Conservation (phyloP, 2,888 invertebrate species). For the Venustoraphidia nigricollis region DNA sequence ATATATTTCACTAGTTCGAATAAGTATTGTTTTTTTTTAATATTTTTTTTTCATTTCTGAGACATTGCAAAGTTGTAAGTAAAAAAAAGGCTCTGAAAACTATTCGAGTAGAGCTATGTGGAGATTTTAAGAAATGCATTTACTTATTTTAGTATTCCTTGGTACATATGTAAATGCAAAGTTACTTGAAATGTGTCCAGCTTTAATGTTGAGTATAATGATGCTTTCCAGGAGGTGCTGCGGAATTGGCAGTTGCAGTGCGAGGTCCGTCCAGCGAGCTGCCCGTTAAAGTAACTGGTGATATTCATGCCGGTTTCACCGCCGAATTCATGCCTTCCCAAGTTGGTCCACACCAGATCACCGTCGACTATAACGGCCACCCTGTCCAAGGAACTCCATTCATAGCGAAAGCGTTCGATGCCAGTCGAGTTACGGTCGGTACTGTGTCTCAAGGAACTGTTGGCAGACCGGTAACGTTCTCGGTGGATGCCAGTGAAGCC, state of each 20-base stretch:
- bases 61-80: too few species aligned
- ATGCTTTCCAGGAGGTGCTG: conserved; percentile 44
- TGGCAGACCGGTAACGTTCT: conserved; percentile 84
- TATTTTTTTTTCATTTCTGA: too few species aligned
- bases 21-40: too few species aligned
- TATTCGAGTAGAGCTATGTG: too few species aligned
- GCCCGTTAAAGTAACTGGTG: conserved; percentile 79
- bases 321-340: conserved; percentile 84
- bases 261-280: conserved; percentile 74
- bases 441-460: conserved; percentile 68
- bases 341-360: conserved; percentile 86
- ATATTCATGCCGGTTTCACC: conserved; percentile 72
- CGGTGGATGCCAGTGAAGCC: conserved; percentile 90
- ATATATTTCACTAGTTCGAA: conserved; percentile 17
- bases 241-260: conserved; percentile 79
- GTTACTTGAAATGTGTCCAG: too few species aligned
- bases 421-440: conserved; percentile 65
- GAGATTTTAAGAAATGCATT: too few species aligned
- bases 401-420: conserved; percentile 85
- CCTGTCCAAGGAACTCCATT: conserved; percentile 82
- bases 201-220: conserved; percentile 31
- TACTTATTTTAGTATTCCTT: too few species aligned
- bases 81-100: too few species aligned
- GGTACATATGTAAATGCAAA: too few species aligned
- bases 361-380: conserved; percentile 80